Percentiles rank a stretch among this genome's conserved stretches.
Evolutionary conservation across 2,888 invertebrate species (phyloP).

Genomic region (Drosophila barbarae): DNA sequence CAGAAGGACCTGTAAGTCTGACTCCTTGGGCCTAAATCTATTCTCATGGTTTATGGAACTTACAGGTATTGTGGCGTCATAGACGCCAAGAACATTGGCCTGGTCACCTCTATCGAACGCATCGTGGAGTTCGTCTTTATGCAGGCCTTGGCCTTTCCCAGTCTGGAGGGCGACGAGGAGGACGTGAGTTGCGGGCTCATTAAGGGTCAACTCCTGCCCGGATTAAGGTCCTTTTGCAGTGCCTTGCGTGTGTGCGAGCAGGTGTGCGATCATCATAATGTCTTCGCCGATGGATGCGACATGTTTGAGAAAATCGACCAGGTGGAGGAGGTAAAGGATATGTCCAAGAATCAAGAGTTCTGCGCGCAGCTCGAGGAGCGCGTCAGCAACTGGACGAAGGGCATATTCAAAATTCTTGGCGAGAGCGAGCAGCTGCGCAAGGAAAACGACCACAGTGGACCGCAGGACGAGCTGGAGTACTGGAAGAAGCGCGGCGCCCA

Average conservation of each 20-base stretch:
- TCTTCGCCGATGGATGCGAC: slow-evolving; percentile 87
- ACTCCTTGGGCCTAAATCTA: neutral
- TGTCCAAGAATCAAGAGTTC: slow-evolving; percentile 85
- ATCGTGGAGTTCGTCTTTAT: slow-evolving; percentile 94
- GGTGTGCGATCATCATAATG: slow-evolving; percentile 88
- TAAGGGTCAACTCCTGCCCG: slow-evolving; percentile 90
- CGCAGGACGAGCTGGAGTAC: slow-evolving; percentile 96
- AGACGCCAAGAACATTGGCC: slow-evolving; percentile 87
- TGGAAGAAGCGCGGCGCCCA: slow-evolving; percentile 97
- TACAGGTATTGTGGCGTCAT: slow-evolving; percentile 89
- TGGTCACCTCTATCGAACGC: slow-evolving; percentile 92
- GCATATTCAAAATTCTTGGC: slow-evolving; percentile 89
- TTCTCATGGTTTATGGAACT: neutral
- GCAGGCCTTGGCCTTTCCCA: slow-evolving; percentile 92
- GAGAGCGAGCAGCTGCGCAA: slow-evolving; percentile 95
- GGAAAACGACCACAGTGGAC: slow-evolving; percentile 95
- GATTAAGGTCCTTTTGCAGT: slow-evolving; percentile 91
- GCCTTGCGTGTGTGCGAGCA: slow-evolving; percentile 93
- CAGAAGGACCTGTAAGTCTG: slow-evolving; percentile 87
- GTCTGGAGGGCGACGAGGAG: slow-evolving; percentile 89
- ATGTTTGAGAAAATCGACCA: slow-evolving; percentile 83
- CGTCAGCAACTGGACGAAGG: slow-evolving; percentile 89
- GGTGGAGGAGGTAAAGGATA: slow-evolving; percentile 85
- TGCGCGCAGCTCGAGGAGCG: slow-evolving; percentile 86
- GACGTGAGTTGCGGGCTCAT: slow-evolving; percentile 89